Evolutionary conservation across 2,113 vertebrate genomes (phyloP), one percentile per base, ranked within the genome.

Genomic region (Lampris incognitus): DNA sequence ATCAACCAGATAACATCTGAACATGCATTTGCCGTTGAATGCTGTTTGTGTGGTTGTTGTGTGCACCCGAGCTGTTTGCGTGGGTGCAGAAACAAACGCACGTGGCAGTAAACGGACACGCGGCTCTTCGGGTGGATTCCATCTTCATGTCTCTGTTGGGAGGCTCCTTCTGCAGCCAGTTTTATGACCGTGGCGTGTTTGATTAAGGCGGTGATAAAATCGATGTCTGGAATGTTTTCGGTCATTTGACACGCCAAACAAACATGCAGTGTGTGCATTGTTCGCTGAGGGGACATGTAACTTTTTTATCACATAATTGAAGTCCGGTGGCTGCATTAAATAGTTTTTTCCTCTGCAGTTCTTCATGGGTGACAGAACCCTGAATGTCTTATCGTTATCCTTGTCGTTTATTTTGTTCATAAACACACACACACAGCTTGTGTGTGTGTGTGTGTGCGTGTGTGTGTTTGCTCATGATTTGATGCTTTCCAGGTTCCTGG

Each of bases 401-500:
- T 24, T 24, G 24, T 24, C 24, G 24, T 24, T 24, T 24, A 24
- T 24, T 24, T 24, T 24, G 24, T 24, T 24, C 24, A 24, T 24
- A 40, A 38, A 60, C 58, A 6, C 40, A 11, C 5, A 60, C 13
- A 42, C 39, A 7, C 44, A 46, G 7, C 44, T 46, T 4, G 7
- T 46, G 78, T 1, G 2, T 0, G 57, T 76, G 36, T 77, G 38
- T 66, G 65, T 52, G 55, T 64, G 2, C 58, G 61, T 60, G 50
- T 80, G 52, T 56, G 7, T 81, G 95, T 95, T 81, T 92, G 92
- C 61, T 58, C 0, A 3, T 67, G n/a, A 60, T 38, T 78, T 75
- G 55, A 69, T 37, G 5, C 1, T 52, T 81, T 87, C 37, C 81
- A 99, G 98, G 91, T 99, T 99, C 91, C 91, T 99, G 87, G 98